Evolutionary conservation across 2,113 vertebrate species (phyloP), one percentile per base, ranked within the genome.

Genomic region (Centropristis striata): DNA sequence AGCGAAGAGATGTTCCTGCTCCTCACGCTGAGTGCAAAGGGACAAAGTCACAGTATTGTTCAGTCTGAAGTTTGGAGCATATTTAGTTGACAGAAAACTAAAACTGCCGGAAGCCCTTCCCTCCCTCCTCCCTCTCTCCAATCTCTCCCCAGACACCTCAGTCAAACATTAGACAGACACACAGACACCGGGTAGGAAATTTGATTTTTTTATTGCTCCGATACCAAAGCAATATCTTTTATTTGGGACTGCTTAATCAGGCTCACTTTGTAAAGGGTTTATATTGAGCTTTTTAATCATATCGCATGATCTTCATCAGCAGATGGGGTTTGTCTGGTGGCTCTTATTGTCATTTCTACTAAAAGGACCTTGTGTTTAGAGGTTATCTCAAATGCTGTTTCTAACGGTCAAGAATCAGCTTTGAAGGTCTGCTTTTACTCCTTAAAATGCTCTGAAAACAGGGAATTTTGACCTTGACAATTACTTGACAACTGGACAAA

Each of bases 11-110:
- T 85, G 20, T 39, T 16, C 47, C 46, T 13, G 15, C 13, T 51
- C 55, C 27, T 66, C 7, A 13, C 18, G 46, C 27, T n/a, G 9
- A 28, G 10, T 25, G 46, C 32, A 47, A 71, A 76, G 20, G 7
- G 25, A 54, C 6, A 60, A 63, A 46, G 18, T 6, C 36, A 58
- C 44, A 59, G 5, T 9, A 27, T 57, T 21, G 37, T 73, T 80
- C 18, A 12, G 4, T 28, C 9, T 53, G 53, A 66, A 50, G 47
- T 46, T 51, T 18, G 44, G 39, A 15, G 7, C 8, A 27, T 28
- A 3, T 21, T 28, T 15, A 16, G 39, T 23, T 14, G 5, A 47
- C 44, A 50, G 66, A 59, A 54, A 27, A 74, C 9, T 59, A 25
- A 67, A 72, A 54, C 55, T 60, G 51, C 7, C 8, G 21, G 36